Base-by-base conservation (phyloP, 2,113 vertebrate genomes). In the Nothocercus julius region DNA sequence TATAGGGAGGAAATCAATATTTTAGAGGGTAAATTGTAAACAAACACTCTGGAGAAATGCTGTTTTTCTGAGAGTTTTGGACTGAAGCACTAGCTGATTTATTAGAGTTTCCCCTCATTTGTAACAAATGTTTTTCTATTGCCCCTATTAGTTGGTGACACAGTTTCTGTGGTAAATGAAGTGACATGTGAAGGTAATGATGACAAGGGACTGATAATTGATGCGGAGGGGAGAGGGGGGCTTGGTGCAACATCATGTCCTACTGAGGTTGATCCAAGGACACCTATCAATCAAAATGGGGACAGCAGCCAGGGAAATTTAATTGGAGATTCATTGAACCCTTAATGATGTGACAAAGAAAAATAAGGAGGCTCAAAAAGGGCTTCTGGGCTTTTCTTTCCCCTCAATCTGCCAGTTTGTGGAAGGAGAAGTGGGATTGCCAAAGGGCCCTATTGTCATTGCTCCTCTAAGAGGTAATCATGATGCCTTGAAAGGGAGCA, bases 241-340 rank as follows among this genome's bases (percentile, higher is more conserved):
- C 89, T 90, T 9, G 6, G 94, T 95, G 91, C 89, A 93, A 95
- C 92, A 94, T 78, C 76, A 75, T 97, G 97, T 96, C 97, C 97
- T 97, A 56, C 96, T 93, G 96, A 97, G 97, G 96, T 97, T 96
- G 97, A 98, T 92, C 97, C 98, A 98, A 98, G 98, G 98, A 98
- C 98, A 98, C 90, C 89, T 98, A 98, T 98, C 98, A 98, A 95
- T 98, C 97, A 98, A 84, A 95, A 81, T 34, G 74, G 95, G 97
- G 97, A 95, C 97, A 95, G 96, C 97, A 97, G 97, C 96, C 97
- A 95, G 96, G 96, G 96, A 97, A 96, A 98, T 96, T 98, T 98
- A 98, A 98, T 98, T 98, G 97, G 96, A 97, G 98, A 98, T 98
- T 98, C 97, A 98, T 97, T 98, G 98, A 97, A 98, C 95, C 96